Conservation (phyloP, 1,140 invertebrate genomes). For the Drosophila murphyi region DNA sequence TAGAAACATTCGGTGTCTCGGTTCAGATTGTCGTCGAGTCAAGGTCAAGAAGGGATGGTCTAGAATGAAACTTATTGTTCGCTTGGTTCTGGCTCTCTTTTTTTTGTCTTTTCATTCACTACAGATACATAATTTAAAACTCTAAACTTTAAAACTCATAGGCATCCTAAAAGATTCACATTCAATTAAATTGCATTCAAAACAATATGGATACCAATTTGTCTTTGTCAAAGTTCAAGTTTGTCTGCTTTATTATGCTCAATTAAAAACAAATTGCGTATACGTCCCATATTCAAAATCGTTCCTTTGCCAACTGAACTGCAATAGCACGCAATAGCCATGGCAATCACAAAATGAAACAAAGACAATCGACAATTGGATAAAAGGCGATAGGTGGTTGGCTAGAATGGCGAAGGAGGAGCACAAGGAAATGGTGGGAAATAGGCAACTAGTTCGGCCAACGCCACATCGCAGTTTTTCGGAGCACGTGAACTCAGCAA, state of each 20-base stretch:
- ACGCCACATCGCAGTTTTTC: slow-evolving; percentile 26
- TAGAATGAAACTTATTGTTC: not conserved
- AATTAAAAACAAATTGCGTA: not conserved
- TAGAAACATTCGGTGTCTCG: not conserved
- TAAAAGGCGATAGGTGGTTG: not conserved
- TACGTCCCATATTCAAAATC: not conserved
- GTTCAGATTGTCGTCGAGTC: not conserved
- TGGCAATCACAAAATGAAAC: not conserved
- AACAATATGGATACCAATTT: too few relatives aligned
- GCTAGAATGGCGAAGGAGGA: not conserved
- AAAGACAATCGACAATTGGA: not conserved
- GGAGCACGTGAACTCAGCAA: slow-evolving; percentile 14
- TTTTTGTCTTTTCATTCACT: not conserved
- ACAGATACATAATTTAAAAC: not conserved
- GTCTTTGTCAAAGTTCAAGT: too few relatives aligned
- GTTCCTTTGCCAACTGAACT: not conserved
- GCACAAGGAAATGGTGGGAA: not conserved
- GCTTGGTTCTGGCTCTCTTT: not conserved
- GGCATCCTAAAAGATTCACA: too few relatives aligned
- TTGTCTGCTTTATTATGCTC: too few relatives aligned
- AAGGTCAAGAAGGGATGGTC: slow-evolving; percentile 6
- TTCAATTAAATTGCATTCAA: not conserved
- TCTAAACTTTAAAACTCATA: not conserved
- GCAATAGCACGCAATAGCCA: slow-evolving; percentile 4
- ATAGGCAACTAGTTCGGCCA: not conserved